phyloP scores from a whole-genome alignment of 2,888 invertebrate species.

The Melolontha melolontha region DNA sequence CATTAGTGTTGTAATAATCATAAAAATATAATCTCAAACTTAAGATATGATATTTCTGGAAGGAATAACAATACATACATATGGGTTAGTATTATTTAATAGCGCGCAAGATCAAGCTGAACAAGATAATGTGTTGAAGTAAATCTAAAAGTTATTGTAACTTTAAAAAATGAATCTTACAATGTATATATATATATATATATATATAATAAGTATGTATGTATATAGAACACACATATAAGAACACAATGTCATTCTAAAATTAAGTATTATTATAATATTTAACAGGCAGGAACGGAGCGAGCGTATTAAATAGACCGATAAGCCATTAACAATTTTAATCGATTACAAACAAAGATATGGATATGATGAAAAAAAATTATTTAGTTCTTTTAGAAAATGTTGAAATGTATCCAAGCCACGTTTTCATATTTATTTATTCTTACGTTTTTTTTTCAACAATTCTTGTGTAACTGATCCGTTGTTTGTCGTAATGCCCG shows the following conservation, averaged over 20 bases:
- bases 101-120: too few species aligned
- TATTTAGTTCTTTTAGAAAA: not conserved
- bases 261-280: not conserved
- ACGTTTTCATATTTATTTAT: constrained; percentile 5
- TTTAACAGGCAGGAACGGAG: not conserved
- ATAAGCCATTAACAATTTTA: constrained; percentile 15
- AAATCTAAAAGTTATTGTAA: too few species aligned
- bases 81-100: too few species aligned
- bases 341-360: constrained; percentile 19
- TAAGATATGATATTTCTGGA: too few species aligned
- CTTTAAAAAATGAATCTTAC: too few species aligned
- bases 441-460: not conserved
- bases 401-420: not conserved
- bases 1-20: too few species aligned
- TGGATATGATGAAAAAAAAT: constrained; percentile 17
- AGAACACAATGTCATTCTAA: not conserved
- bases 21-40: too few species aligned
- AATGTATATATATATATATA: too few species aligned
- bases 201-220: too few species aligned
- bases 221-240: too few species aligned
- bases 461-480: constrained; percentile 10
- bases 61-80: too few species aligned
- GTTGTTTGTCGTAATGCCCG: constrained; percentile 3
- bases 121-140: too few species aligned
- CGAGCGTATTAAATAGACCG: constrained; percentile 18